Percentiles rank a stretch among this genome's conserved stretches.
These are phyloP conservation scores for Micrasema minimum DNA, from an alignment of 1,140 invertebrate genomes.

Conservation along the genomic window DNA sequence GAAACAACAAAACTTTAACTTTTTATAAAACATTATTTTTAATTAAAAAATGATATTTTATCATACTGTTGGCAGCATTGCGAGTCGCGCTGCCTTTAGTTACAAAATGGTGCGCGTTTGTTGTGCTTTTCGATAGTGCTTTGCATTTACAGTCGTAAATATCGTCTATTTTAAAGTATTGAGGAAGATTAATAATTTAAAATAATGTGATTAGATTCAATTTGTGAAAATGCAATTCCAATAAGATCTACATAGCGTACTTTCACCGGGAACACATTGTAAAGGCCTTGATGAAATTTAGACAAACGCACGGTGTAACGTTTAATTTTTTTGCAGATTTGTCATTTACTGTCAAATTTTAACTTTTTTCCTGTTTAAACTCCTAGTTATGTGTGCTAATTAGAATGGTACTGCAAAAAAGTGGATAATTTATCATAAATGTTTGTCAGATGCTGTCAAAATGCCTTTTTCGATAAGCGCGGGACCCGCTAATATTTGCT, in stretches of 20 bases:
- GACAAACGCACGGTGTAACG: conserved; percentile 45
- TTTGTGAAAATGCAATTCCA: neutral
- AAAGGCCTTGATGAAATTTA: conserved; percentile 40
- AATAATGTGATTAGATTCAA: neutral
- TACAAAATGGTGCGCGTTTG: conserved; percentile 69
- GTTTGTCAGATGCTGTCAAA: conserved; percentile 11
- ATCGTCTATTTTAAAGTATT: conserved; percentile 50
- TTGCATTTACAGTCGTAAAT: conserved; percentile 41
- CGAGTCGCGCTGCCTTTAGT: conserved; percentile 55
- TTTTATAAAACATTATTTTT: conserved; percentile 4
- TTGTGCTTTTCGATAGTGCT: conserved; percentile 61
- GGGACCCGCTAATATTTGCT: conserved; percentile 42
- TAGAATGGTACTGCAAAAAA: neutral
- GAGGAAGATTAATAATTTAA: conserved; percentile 35
- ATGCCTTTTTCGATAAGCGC: conserved; percentile 37
- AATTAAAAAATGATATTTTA: conserved; percentile 36
- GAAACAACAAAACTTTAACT: too few species aligned
- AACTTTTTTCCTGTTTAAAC: neutral
- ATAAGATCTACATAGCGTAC: conserved; percentile 11
- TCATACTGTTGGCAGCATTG: conserved; percentile 47
- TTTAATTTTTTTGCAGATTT: conserved; percentile 40
- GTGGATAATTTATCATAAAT: conserved; percentile 10
- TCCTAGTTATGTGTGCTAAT: neutral
- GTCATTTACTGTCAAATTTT: conserved; percentile 31
- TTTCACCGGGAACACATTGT: conserved; percentile 34